Percentiles rank a stretch among this genome's conserved stretches.
phyloP scores from a whole-genome alignment of 1,140 invertebrate species.

The Pissodes strobi region DNA sequence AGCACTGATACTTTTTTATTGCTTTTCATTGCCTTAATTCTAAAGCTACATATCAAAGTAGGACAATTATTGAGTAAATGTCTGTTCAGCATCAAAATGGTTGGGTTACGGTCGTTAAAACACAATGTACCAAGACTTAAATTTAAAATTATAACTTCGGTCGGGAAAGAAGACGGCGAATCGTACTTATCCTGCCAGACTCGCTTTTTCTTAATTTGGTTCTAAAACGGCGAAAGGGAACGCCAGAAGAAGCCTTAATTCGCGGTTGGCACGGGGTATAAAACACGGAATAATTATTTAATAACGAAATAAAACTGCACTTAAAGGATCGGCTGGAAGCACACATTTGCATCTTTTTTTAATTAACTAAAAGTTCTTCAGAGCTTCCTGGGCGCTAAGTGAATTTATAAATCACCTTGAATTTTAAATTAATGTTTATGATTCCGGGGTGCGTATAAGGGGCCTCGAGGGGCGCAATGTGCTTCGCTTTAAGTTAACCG shows the following conservation, averaged over 20 bases:
- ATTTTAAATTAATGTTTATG: conserved; percentile 33
- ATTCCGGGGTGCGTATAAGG: conserved; percentile 14
- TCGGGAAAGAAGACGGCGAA: not conserved
- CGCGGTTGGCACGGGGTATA: conserved; percentile 4
- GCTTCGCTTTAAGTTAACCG: conserved; percentile 12
- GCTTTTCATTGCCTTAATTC: too few species aligned
- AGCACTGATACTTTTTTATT: too few species aligned
- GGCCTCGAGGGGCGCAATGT: conserved; percentile 6
- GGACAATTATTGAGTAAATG: too few species aligned
- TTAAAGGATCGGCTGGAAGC: conserved; percentile 16
- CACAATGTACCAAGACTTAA: not conserved
- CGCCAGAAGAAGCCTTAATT: not conserved
- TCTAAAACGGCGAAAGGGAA: not conserved
- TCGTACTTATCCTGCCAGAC: not conserved
- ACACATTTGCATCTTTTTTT: conserved; percentile 30
- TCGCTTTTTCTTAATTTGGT: not conserved
- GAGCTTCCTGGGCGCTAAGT: conserved; percentile 15
- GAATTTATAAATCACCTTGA: conserved; percentile 32
- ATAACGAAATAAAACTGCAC: conserved; percentile 29
- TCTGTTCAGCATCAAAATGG: too few species aligned
- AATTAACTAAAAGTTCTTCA: conserved; percentile 28
- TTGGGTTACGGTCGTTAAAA: too few species aligned
- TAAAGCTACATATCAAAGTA: too few species aligned
- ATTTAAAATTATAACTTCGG: not conserved
- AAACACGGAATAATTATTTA: conserved; percentile 6